These are phyloP conservation scores for Salvelinus namaycush DNA, from an alignment of 2,113 vertebrate species.

Conservation along the genomic window DNA sequence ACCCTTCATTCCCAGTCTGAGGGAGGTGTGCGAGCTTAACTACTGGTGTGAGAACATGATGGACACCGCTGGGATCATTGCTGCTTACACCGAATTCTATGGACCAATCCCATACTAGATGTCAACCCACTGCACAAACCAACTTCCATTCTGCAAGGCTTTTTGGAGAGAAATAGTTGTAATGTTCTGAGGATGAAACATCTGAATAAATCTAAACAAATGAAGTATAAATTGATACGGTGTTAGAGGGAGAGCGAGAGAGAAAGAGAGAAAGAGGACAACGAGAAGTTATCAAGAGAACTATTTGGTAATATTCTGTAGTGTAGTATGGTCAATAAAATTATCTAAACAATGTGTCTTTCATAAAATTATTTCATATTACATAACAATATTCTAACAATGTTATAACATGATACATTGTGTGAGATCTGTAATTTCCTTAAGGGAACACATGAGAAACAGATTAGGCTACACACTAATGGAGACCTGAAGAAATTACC, in stretches of 20 bases:
- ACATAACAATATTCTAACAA: neutral
- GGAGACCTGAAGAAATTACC: too few species aligned
- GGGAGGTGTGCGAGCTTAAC: slow-evolving; percentile 78
- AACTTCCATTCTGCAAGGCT: neutral
- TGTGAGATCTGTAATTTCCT: neutral
- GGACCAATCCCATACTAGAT: slow-evolving; percentile 72
- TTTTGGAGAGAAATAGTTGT: neutral
- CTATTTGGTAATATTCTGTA: slow-evolving; percentile 18
- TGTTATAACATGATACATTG: neutral
- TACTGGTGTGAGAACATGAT: slow-evolving; percentile 76
- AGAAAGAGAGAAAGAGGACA: neutral
- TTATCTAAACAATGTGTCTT: slow-evolving; percentile 19
- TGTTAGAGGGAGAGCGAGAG: neutral
- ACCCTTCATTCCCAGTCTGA: slow-evolving; percentile 52
- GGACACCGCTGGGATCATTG: slow-evolving; percentile 71
- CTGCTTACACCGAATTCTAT: slow-evolving; percentile 78
- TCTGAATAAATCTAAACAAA: neutral
- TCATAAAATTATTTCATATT: too few species aligned
- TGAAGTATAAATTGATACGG: neutral
- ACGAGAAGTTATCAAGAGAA: neutral
- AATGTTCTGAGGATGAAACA: neutral
- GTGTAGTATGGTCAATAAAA: slow-evolving; percentile 29
- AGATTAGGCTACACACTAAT: too few species aligned
- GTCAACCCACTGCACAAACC: neutral
- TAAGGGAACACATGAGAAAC: too few species aligned